phyloP scores from a whole-genome alignment of 2,113 vertebrate species.

The Sorex araneus region DNA sequence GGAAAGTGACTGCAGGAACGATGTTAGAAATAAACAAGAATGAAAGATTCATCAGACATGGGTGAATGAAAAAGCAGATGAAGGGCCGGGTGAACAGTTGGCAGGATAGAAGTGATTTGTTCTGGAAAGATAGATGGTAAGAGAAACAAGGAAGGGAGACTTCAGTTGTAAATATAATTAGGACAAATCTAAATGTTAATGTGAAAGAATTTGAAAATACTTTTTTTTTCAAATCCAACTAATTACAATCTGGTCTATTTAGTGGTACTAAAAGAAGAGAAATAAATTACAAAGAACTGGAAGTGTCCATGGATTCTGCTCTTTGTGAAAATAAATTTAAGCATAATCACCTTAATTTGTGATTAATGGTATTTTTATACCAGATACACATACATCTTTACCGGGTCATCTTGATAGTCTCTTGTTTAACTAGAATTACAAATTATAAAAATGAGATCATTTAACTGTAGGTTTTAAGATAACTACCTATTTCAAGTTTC shows the following conservation, averaged over 20 bases:
- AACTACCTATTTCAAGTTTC: constrained; percentile 14
- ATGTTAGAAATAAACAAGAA: not conserved
- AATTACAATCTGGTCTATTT: not conserved
- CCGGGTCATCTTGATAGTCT: not conserved
- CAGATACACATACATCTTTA: not conserved
- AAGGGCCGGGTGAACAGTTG: not conserved
- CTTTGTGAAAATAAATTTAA: constrained; percentile 20
- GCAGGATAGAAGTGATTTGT: not conserved
- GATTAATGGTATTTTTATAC: constrained; percentile 22
- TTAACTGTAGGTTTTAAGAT: constrained; percentile 11
- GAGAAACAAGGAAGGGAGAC: not conserved
- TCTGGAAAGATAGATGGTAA: not conserved
- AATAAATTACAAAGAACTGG: not conserved
- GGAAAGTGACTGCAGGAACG: not conserved
- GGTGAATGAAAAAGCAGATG: not conserved
- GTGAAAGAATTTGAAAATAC: not conserved
- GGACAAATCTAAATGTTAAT: not conserved
- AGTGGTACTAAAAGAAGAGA: not conserved
- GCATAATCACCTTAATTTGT: not conserved
- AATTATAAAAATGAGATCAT: constrained; percentile 7
- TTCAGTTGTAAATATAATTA: constrained; percentile 10
- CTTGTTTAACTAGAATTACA: constrained; percentile 41
- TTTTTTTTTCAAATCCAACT: not conserved
- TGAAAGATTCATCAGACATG: not conserved
- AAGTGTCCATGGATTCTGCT: not conserved